Conservation (phyloP, 2,113 vertebrate genomes). For the Dromiciops gliroides region DNA sequence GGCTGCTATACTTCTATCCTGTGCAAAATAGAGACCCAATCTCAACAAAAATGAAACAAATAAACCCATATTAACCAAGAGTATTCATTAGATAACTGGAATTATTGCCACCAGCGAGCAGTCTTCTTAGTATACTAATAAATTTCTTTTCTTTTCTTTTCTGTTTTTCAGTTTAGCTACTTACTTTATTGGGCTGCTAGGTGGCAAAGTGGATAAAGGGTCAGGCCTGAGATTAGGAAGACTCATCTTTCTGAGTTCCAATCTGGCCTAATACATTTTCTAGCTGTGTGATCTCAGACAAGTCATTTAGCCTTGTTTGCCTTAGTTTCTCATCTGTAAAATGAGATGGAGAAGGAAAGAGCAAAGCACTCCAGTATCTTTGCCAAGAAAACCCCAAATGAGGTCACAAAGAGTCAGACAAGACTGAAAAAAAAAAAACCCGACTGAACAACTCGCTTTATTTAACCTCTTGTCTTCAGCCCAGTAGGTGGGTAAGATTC, state of each 20-base stretch:
- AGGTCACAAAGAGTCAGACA: too few species aligned
- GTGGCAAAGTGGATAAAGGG: background rate
- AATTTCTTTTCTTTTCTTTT: too few species aligned
- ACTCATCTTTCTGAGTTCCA: background rate
- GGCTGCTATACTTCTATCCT: background rate
- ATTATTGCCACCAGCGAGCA: background rate
- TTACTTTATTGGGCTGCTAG: background rate
- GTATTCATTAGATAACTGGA: background rate
- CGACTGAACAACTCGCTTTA: background rate
- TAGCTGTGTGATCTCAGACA: background rate
- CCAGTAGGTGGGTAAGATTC: background rate
- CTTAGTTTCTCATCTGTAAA: background rate
- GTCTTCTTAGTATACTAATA: background rate
- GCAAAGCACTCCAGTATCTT: too few species aligned
- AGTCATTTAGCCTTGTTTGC: background rate
- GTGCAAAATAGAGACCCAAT: background rate
- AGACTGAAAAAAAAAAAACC: too few species aligned
- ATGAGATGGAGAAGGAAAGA: background rate
- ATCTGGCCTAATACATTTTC: background rate
- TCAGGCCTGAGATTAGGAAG: background rate
- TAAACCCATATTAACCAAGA: background rate
- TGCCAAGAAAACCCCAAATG: too few species aligned
- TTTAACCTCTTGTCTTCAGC: background rate
- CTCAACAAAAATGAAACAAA: background rate
- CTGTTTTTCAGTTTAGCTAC: background rate